Base-by-base conservation (phyloP, 2,113 vertebrate genomes). In the Girardinichthys multiradiatus region DNA sequence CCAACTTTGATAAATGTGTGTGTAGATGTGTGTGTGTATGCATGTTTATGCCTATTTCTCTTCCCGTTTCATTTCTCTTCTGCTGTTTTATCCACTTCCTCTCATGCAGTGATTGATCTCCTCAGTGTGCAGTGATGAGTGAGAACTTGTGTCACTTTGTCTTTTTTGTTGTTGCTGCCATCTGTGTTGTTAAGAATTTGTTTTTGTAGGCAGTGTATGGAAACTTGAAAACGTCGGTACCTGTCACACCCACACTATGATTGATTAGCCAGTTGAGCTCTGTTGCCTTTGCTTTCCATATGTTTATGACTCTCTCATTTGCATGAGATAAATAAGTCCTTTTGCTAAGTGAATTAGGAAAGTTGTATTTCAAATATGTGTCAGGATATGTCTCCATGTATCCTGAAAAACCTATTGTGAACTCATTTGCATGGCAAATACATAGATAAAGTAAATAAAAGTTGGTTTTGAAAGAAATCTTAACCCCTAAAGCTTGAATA, bases 91-190 rank as follows among this genome's bases (percentile, higher is more conserved):
- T 79, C 79, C 77, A 80, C 54, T 15, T 66, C 69, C 72, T 64
- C 87, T 86, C 64, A 39, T 37, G 58, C 77, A 21, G 69, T 88
- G 85, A 90, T 88, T 90, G 89, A 92, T 90, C 82, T 90, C 83
- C 64, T 74, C 81, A 80, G 81, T 76, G 68, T 35, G 29, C 59
- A 8, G 42, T 64, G 74, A 85, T 82, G 83, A 87, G 79, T 77
- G 80, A 79, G 76, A 76, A 68, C 79, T 70, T 28, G 57, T 42
- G 69, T 42, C n/a, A 62, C 33, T 67, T 75, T 77, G 76, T 72
- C 3, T 7, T 82, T 90, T 80, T 76, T 76, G 35, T 15, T 51
- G 17, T 60, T 84, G 82, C 84, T 75, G 74, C 87, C 81, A 86
- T 90, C 82, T 90, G 86, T 80, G 77, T 82, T 86, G 82, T 70